Base-by-base conservation (phyloP, 2,888 invertebrate species). In the Oxyscelio sp. region DNA sequence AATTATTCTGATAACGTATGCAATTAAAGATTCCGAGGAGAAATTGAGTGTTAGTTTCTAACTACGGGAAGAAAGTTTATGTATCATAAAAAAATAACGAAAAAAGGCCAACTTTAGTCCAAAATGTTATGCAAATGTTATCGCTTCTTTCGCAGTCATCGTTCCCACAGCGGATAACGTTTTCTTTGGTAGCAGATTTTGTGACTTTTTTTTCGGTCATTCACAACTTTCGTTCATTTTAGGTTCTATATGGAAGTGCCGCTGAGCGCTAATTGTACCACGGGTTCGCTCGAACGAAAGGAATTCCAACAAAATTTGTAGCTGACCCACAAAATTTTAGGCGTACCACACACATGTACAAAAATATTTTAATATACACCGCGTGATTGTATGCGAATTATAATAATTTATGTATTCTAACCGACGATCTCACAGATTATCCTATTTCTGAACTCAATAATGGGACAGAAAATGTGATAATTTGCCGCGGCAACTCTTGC, bases 181-280 rank as follows among this genome's bases (percentile, higher is more conserved):
- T 77, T 80, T 80, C 58, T 61, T 66, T 66, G 45, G 71, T 50
- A 75, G 79, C 68, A 56, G 74, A 85, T 77, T 77, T 85, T 61
- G 54, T 70, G 63, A 65, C 75, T 84, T 83, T 80, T 82, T 80
- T 78, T 84, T 83, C 68, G 71, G 65, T 27, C 85, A 85, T 85
- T 86, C 77, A 83, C 83, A 85, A 79, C 85, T 85, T 80, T 82
- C 82, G 79, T 79, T 82, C 73, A 79, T 75, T 85, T 82, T 71
- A 71, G 78, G 68, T 58, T 59, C 70, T 48, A 65, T 56, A 58
- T 66, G 52, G 66, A 81, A 59, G 61, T 59, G 24, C 52, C 34
- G 65, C n/a, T 45, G 61, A 77, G 63, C 65, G 79, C 74, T 83
- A 83, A 83, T 79, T 83, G 79, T 79, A 58, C 83, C 68, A 56